These are phyloP conservation scores for Euplagia quadripunctaria DNA, from an alignment of 2,888 invertebrate genomes.

Conservation along the genomic window DNA sequence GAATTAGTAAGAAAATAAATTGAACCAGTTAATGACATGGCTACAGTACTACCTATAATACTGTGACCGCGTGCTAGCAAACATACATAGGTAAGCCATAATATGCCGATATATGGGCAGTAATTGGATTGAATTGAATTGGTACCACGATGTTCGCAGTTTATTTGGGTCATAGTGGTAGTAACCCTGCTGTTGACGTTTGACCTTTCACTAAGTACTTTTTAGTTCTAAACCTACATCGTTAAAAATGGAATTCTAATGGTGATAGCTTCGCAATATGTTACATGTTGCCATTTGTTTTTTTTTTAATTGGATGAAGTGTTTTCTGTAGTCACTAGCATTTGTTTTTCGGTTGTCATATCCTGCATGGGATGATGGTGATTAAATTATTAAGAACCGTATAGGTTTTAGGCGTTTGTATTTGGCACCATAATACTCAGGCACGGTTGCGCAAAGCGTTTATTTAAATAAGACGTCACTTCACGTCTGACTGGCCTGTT, in stretches of 20 bases:
- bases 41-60: not conserved
- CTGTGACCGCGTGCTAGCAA: conserved; percentile 3
- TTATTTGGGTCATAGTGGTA: conserved; percentile 78
- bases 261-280: conserved; percentile 46
- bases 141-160: conserved; percentile 71
- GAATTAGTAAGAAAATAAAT: not conserved
- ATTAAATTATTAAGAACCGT: not conserved
- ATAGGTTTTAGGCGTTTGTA: conserved; percentile 3
- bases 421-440: no score
- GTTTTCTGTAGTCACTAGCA: not conserved
- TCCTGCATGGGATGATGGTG: not conserved
- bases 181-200: conserved; percentile 61
- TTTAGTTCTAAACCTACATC: conserved; percentile 58
- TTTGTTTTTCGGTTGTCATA: not conserved
- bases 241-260: conserved; percentile 59
- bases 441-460: no score
- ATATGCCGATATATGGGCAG: conserved; percentile 60
- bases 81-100: conserved; percentile 13
- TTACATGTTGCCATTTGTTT: conserved; percentile 35
- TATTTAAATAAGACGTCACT: no score
- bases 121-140: conserved; percentile 83
- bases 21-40: conserved; percentile 5
- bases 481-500: no score
- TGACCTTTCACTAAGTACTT: conserved; percentile 59
- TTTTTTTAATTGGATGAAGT: conserved; percentile 29